phyloP scores from a whole-genome alignment of 1,140 invertebrate species.

The Trachelipus rathkii region DNA sequence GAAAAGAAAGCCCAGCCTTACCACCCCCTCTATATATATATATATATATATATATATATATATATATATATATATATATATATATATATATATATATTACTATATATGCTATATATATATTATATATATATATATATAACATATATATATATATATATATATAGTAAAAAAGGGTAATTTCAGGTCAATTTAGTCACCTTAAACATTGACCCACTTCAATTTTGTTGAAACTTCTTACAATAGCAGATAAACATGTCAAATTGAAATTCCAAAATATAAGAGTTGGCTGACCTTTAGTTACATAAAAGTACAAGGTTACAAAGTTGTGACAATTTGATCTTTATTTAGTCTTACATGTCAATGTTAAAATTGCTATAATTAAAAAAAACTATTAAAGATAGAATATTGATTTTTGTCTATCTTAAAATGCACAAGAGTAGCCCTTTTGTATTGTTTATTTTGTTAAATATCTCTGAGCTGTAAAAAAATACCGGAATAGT shows the following conservation, averaged over 20 bases:
- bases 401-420: neutral
- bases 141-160: too few species aligned
- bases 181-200: neutral
- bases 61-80: too few species aligned
- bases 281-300: neutral
- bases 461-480: slow-evolving; percentile 1
- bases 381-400: neutral
- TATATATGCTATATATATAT: too few species aligned
- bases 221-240: neutral
- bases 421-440: neutral
- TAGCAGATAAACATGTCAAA: neutral
- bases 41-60: too few species aligned
- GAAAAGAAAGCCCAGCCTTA: too few species aligned
- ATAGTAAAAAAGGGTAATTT: too few species aligned
- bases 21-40: too few species aligned
- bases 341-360: neutral
- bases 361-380: neutral
- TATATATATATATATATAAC: too few species aligned
- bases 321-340: neutral
- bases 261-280: neutral
- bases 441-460: neutral
- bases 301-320: neutral
- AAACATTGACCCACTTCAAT: neutral
- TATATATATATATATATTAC: too few species aligned
- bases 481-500: neutral